Base-by-base conservation (phyloP, 2,888 invertebrate genomes). In the Petrolisthes cinctipes region DNA sequence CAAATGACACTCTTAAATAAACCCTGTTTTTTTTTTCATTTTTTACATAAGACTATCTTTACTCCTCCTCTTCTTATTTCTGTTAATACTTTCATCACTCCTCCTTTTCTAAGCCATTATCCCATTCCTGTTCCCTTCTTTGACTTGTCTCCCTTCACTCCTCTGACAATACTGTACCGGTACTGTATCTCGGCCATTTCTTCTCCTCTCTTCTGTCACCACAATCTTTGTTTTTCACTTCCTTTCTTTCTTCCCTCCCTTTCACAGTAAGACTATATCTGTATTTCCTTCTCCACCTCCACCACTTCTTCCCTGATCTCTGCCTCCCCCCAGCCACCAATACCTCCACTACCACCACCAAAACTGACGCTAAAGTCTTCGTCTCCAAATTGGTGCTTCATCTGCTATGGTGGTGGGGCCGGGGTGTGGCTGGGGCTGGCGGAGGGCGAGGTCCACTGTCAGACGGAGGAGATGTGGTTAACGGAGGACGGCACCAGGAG, bases 381-480 rank as follows among this genome's bases (percentile, higher is more conserved):
- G 20, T 54, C 20, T 4, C n/a, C 54, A 56, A n/a, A 20, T 56
- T 17, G 14, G 4, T 54, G 37, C 37, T 37, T 37, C 37, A 37
- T 37, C 37, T 37, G 37, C 37, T 37, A 37, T 37, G 37, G 37
- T 37, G 37, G 37, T 37, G 37, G 37, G 37, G 37, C 37, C 2
- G 37, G 37, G n/a, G n/a, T 68, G 14, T 51, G 66, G 51, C 68
- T 37, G 82, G 82, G 68, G 68, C 51, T 82, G 68, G 20, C 53
- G 7, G 20, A 51, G 51, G 23, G 71, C 23, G 81, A 84, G 71
- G 87, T 79, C 87, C 87, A 88, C 81, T 88, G 87, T 84, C 87
- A 88, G 83, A 88, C 87, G n/a, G 87, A 84, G 57, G 87, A 88
- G 53, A 88, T 54, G 51, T 88, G 83, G 53, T 83, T 88, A 7